phyloP scores from a whole-genome alignment of 2,888 invertebrate species.

The Coenonympha glycerion region DNA sequence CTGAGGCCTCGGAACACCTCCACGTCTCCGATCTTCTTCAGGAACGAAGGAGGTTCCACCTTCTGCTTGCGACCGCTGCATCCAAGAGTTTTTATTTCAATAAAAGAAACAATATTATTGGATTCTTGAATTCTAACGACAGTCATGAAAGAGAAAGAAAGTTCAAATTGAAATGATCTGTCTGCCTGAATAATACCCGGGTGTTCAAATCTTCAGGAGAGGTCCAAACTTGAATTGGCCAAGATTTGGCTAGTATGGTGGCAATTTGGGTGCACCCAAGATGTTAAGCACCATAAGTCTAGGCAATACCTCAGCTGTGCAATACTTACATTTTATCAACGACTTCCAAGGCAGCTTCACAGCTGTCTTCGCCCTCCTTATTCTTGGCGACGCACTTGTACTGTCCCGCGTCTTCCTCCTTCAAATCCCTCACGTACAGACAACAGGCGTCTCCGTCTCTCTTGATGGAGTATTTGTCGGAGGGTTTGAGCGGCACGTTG shows the following conservation, averaged over 20 bases:
- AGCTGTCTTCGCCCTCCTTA: conserved; percentile 85
- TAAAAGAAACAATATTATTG: too few species aligned
- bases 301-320: too few species aligned
- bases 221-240: too few species aligned
- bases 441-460: conserved; percentile 87
- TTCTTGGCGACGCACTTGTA: conserved; percentile 88
- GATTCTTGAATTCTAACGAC: too few species aligned
- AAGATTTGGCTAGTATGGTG: too few species aligned
- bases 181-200: too few species aligned
- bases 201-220: too few species aligned
- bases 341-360: conserved; percentile 83
- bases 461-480: conserved; percentile 83
- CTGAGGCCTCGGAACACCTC: conserved; percentile 91
- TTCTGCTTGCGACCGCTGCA: conserved; percentile 82
- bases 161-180: too few species aligned
- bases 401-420: conserved; percentile 80
- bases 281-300: too few species aligned
- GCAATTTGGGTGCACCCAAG: too few species aligned
- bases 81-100: not conserved
- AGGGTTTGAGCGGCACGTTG: conserved; percentile 81
- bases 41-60: conserved; percentile 89
- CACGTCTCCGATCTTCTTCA: conserved; percentile 91
- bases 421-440: conserved; percentile 82
- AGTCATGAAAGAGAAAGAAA: too few species aligned
- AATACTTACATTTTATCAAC: conserved; percentile 88